Conservation (phyloP, 2,113 vertebrate species). For the Macrotis lagotis region DNA sequence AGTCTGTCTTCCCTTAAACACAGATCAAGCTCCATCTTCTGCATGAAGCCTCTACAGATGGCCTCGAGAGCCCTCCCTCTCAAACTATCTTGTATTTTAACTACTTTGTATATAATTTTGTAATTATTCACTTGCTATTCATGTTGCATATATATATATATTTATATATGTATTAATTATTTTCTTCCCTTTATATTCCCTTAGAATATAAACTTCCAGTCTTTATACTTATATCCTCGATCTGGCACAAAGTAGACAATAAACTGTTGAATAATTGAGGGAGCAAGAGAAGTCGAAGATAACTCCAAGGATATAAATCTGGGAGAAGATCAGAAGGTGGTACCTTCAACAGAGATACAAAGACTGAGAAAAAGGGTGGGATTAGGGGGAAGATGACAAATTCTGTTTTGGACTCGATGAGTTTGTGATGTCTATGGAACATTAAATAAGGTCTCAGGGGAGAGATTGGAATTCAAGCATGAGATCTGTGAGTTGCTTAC, state of each 20-base stretch:
- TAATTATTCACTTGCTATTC: neutral
- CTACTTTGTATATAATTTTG: neutral
- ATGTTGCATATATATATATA: neutral
- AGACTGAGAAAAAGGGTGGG: neutral
- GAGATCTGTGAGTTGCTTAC: neutral
- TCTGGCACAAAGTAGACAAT: neutral
- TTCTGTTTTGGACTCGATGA: neutral
- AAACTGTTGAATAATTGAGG: neutral
- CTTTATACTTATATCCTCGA: neutral
- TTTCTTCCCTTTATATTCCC: neutral
- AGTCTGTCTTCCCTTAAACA: neutral
- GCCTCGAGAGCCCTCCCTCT: neutral
- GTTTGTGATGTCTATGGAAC: neutral
- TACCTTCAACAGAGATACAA: neutral
- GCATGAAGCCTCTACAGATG: neutral
- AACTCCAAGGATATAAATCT: neutral
- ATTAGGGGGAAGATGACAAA: neutral
- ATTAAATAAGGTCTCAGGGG: neutral
- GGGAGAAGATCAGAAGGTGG: neutral
- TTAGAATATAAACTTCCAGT: neutral
- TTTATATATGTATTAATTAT: neutral
- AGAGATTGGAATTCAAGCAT: neutral
- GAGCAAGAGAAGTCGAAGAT: neutral
- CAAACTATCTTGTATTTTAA: neutral
- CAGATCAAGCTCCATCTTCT: neutral